Base-by-base conservation (phyloP, 2,888 invertebrate genomes). In the Teleogryllus oceanicus region DNA sequence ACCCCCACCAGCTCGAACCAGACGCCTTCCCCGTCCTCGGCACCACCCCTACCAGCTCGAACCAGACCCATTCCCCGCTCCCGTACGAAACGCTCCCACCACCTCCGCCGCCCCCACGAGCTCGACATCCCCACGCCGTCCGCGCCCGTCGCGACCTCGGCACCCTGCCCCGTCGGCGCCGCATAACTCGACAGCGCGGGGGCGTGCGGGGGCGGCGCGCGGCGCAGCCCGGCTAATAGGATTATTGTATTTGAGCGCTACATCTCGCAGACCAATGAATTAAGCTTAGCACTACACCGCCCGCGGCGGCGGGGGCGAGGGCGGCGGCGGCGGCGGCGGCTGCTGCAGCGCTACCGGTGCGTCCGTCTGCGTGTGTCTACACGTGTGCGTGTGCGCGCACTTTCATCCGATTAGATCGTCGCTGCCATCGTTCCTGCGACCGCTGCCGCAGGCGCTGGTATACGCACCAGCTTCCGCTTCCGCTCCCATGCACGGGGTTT, bases 201-300 rank as follows among this genome's bases (percentile, higher is more conserved):
- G 37, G 37, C 37, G 37, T 10, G 8, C 37, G 37, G 37, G 37
- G 37, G 37, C 37, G 37, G 37, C 8, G 37, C 37, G 37, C 37
- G 8, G 37, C 37, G 37, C 37, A 8, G 37, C 37, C 37, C 16
- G 62, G 62, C 62, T 18, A 62, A 62, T 62, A 62, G 62, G 62
- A 62, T 62, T 62, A 62, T 62, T 62, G 62, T 62, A 62, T 62
- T 62, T 62, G 62, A 62, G 62, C n/a, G 62, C 62, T 62, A 62
- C 62, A 62, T 62, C 62, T 62, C 62, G 62, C 62, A 62, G 62
- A 62, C 62, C 62, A 62, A 62, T 62, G 62, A 62, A 62, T 62
- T 62, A 62, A 62, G 62, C 62, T 62, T 62, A 62, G 62, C 62
- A n/a, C 13, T 37, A 37, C 37, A 37, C 37, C 37, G 37, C 37